Percentiles rank a stretch among this genome's conserved stretches.
Conservation (phyloP, 2,888 invertebrate species). For the Nowickia ferox region DNA sequence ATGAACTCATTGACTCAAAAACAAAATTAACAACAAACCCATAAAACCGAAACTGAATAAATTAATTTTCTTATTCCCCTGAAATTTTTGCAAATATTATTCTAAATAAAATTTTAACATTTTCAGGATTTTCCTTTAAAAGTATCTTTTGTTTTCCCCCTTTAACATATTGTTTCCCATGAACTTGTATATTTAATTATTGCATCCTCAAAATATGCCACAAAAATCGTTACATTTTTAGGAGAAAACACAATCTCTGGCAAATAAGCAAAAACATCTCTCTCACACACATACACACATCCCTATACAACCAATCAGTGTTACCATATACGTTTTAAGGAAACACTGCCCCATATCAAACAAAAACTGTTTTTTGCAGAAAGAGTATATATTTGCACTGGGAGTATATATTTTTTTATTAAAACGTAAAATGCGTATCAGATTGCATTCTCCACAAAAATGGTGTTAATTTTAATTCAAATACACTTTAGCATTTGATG, state of each 20-base stretch:
- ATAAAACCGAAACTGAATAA: neutral
- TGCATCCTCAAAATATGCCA: slow-evolving; percentile 64
- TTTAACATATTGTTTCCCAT: neutral
- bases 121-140: neutral
- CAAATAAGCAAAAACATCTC: neutral
- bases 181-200: slow-evolving; percentile 21
- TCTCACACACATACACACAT: neutral
- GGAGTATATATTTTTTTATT: no score
- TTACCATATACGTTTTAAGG: neutral
- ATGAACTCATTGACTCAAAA: neutral
- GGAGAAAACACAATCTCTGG: slow-evolving; percentile 20
- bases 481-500: no score
- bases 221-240: slow-evolving; percentile 9
- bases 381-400: no score
- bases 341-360: no score
- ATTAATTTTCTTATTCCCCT: no score
- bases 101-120: neutral
- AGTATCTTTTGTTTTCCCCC: slow-evolving; percentile 1
- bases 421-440: no score
- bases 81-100: neutral
- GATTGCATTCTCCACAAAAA: no score
- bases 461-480: no score
- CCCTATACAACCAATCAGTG: neutral
- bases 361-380: no score
- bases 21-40: neutral